phyloP scores from a whole-genome alignment of 2,888 invertebrate species.

The Pristionchus japonicus region DNA sequence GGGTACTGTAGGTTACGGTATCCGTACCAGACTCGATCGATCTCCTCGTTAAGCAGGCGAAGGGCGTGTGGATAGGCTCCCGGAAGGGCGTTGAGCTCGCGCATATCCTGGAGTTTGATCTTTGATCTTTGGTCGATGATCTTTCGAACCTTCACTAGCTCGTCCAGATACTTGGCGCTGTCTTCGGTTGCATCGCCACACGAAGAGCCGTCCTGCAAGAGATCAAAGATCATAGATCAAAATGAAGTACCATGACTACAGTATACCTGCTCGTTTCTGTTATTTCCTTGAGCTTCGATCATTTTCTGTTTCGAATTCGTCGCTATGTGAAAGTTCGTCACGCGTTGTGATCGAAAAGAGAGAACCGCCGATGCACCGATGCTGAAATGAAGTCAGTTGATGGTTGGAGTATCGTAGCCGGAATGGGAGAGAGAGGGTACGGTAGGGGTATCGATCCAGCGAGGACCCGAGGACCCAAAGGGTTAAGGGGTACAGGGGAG shows the following conservation, averaged over 20 bases:
- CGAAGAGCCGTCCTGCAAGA: not conserved
- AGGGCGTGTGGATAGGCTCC: conserved; percentile 34
- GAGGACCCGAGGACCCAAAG: too few species aligned
- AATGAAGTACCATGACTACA: not conserved
- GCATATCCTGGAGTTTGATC: conserved; percentile 40
- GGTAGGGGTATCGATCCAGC: not conserved
- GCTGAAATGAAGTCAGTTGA: not conserved
- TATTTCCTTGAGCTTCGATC: not conserved
- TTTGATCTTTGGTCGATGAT: not conserved
- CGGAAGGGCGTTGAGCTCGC: conserved; percentile 40
- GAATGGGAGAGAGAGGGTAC: too few species aligned
- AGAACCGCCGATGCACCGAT: not conserved
- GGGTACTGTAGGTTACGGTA: not conserved
- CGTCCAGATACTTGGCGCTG: conserved; percentile 43
- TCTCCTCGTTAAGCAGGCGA: conserved; percentile 33
- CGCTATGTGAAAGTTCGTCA: not conserved
- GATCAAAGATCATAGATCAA: conserved; percentile 1
- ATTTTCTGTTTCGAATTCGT: not conserved
- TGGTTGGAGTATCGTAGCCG: not conserved
- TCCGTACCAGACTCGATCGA: conserved; percentile 37
- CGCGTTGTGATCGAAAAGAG: conserved; percentile 1
- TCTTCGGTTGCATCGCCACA: conserved; percentile 27
- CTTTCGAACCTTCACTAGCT: conserved; percentile 30
- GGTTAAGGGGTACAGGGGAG: too few species aligned
- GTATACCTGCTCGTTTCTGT: conserved; percentile 15